Conservation (phyloP, 2,797 vertebrate genomes). For the Podargus strigoides region DNA sequence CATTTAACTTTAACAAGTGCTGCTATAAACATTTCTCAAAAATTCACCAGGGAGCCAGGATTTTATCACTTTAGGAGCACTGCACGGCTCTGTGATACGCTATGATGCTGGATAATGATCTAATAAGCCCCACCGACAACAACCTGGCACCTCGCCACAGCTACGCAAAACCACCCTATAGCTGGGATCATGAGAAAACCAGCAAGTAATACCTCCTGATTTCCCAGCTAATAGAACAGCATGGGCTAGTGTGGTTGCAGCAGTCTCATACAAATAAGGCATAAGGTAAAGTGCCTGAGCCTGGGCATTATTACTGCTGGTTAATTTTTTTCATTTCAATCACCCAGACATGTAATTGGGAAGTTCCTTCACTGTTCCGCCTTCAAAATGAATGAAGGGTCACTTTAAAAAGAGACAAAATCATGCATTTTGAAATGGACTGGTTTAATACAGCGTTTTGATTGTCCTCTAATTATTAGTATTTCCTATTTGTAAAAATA, state of each 20-base stretch:
- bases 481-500: neutral
- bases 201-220: neutral
- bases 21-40: neutral
- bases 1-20: neutral
- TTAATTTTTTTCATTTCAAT: neutral
- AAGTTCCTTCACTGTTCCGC: neutral
- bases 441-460: neutral
- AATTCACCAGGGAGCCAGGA: neutral
- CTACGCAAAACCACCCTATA: neutral
- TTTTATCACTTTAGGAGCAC: constrained; percentile 2
- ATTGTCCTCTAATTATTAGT: neutral
- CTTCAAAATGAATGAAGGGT: neutral
- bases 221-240: neutral
- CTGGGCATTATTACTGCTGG: accelerated
- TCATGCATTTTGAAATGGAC: neutral
- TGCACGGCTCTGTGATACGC: neutral
- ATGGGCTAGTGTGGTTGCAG: accelerated
- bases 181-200: neutral
- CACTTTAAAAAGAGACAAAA: neutral
- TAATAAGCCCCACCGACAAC: constrained; percentile 6
- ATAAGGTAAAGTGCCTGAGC: neutral
- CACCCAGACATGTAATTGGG: neutral
- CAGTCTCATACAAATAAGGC: neutral
- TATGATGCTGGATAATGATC: neutral
- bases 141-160: neutral